Percentiles rank a stretch among this genome's conserved stretches.
phyloP scores from a whole-genome alignment of 2,797 vertebrate genomes.

The Artibeus lituratus region DNA sequence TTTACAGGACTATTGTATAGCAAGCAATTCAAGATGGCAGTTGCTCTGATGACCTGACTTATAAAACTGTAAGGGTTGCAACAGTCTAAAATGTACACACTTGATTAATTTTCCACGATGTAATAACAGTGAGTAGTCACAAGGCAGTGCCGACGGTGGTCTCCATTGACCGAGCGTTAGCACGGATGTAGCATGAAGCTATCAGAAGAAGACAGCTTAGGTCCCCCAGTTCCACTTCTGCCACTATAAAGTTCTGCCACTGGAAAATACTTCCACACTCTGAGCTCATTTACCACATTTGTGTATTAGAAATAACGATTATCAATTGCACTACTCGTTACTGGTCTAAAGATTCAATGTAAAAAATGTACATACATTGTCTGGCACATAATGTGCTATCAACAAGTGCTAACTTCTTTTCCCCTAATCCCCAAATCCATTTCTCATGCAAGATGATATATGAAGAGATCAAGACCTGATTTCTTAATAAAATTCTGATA shows the following conservation, averaged over 20 bases:
- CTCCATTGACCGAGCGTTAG: fast-evolving
- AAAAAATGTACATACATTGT: not conserved
- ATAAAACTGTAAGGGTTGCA: not conserved
- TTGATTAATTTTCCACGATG: not conserved
- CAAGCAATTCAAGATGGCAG: not conserved
- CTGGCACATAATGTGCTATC: not conserved
- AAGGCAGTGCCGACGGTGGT: not conserved
- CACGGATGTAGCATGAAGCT: fast-evolving
- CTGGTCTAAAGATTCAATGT: not conserved
- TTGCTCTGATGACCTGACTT: not conserved
- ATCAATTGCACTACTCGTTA: not conserved
- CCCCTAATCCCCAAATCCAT: slow-evolving; percentile 7
- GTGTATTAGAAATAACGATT: not conserved
- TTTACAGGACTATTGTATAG: not conserved
- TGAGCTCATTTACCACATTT: not conserved
- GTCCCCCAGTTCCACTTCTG: not conserved
- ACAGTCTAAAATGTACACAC: not conserved
- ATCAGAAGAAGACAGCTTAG: not conserved
- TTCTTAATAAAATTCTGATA: not conserved
- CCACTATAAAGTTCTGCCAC: not conserved
- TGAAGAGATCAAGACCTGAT: not conserved
- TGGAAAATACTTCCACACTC: not conserved
- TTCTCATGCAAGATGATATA: slow-evolving; percentile 7
- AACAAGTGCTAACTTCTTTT: slow-evolving; percentile 24
- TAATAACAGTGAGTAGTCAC: not conserved